These are phyloP conservation scores for Pterostichus madidus DNA, from an alignment of 2,888 invertebrate species.

Conservation along the genomic window DNA sequence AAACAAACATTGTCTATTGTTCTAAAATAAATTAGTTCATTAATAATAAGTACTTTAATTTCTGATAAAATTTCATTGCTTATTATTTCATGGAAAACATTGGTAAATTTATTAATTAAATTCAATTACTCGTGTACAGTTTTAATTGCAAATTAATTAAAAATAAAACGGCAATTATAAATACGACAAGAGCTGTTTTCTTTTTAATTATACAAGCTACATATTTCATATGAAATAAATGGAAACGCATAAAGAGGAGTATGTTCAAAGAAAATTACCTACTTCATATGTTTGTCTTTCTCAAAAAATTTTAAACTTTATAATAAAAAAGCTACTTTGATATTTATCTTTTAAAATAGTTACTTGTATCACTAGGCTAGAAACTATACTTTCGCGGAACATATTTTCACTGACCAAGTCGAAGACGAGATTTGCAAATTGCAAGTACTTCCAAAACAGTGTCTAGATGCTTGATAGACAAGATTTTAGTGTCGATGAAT, in stretches of 20 bases:
- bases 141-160: too few species aligned
- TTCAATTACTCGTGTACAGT: background rate
- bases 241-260: background rate
- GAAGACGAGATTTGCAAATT: too few species aligned
- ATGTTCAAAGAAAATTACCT: slow-evolving; percentile 5
- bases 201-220: background rate
- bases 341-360: slow-evolving; percentile 8
- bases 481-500: too few species aligned
- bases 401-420: too few species aligned
- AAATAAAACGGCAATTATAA: too few species aligned
- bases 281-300: background rate
- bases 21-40: background rate
- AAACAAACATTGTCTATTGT: background rate
- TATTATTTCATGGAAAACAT: too few species aligned
- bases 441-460: too few species aligned
- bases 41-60: background rate
- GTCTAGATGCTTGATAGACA: too few species aligned
- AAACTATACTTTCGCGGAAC: too few species aligned
- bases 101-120: background rate
- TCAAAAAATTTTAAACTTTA: slow-evolving; percentile 5
- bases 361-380: too few species aligned
- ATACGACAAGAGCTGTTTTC: too few species aligned
- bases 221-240: slow-evolving; percentile 1
- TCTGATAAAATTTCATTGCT: too few species aligned
- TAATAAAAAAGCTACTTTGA: slow-evolving; percentile 12